Base-by-base conservation (phyloP, 2,888 invertebrate genomes). In the Willowsia nigromaculata region DNA sequence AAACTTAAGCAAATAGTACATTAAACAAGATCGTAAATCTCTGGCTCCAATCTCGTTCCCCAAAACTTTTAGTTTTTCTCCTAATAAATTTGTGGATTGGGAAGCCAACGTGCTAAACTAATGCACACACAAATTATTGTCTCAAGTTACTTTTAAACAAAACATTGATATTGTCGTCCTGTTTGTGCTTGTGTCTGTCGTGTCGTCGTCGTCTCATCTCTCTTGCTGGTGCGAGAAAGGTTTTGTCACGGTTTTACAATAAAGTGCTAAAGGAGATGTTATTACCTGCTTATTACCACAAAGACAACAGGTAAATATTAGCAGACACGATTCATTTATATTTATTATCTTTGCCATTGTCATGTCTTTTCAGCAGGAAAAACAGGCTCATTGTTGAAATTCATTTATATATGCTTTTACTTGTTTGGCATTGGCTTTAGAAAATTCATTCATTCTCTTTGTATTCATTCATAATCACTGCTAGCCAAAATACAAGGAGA, bases 221-320 rank as follows among this genome's bases (percentile, higher is more conserved):
- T 50, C 62, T 18, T 53, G 22, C n/a, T 71, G 84, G 43, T 76
- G 68, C 59, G 33, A 59, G 62, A 30, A 56, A 78, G 50, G 37
- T 80, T 89, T 89, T 89, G 89, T 89, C 89, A 89, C 89, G 84
- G 82, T 43, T 89, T 80, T 84, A 84, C 89, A 89, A 84, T 80
- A 50, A 83, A 65, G 89, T 88, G 88, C 65, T 62, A 88, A 88
- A 83, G 53, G 56, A 59, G 83, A 65, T 78, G 65, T 74, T 71
- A 81, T 33, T 78, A 71, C 74, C 18, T 56, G 47, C 50, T 74
- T 40, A 40, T 86, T 86, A 53, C 85, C 33, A 30, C 56, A 80
- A 86, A 86, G 65, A 83, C 76, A 78, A 88, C 76, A 88, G 78
- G 83, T 83, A 65, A 82, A 82, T 78, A 76, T 62, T 88, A 82